Conservation (phyloP, 2,888 invertebrate species). For the Neoascia interrupta region DNA sequence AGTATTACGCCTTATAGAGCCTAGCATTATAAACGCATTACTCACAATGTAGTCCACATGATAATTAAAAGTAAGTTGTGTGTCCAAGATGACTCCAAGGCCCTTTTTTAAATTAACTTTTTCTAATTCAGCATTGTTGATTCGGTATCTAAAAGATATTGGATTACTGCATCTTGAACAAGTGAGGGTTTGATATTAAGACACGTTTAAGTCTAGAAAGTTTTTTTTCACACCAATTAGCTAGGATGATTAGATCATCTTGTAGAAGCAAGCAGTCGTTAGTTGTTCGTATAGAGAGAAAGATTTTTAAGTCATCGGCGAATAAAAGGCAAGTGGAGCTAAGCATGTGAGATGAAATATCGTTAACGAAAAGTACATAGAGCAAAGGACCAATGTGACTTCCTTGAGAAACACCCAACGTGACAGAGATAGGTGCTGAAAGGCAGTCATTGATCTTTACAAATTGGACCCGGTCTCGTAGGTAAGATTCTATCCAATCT, state of each 20-base stretch:
- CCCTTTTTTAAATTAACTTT: not conserved
- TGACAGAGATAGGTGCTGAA: not conserved
- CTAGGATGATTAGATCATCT: not conserved
- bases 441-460: not conserved
- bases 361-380: not conserved
- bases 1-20: no score
- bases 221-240: not conserved
- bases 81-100: not conserved
- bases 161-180: not conserved
- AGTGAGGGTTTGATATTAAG: not conserved
- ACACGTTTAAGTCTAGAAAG: not conserved
- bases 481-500: no score
- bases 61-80: no score
- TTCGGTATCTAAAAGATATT: no score
- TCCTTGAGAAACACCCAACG: not conserved
- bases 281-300: not conserved
- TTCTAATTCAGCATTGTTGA: no score
- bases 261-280: not conserved
- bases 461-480: not conserved
- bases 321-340: no score
- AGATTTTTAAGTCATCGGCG: slow-evolving; percentile 1
- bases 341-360: not conserved
- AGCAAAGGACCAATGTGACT: not conserved
- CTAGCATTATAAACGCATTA: no score
- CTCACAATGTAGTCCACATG: not conserved